These are phyloP conservation scores for Ceratosolen solmsi DNA, from an alignment of 1,140 invertebrate genomes.

Conservation along the genomic window DNA sequence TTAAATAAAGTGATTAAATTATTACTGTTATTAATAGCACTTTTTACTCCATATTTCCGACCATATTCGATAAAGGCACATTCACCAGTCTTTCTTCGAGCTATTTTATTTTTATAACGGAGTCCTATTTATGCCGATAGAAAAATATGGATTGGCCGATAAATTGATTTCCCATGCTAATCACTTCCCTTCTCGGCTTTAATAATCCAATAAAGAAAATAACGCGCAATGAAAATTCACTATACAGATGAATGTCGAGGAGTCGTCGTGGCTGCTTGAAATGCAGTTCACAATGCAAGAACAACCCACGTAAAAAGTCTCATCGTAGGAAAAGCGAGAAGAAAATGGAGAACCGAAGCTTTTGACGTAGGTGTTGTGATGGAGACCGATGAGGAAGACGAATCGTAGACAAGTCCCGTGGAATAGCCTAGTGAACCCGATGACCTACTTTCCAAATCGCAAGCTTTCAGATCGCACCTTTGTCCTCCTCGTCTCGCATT, in stretches of 20 bases:
- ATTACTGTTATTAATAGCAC: too few species aligned
- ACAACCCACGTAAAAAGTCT: constrained; percentile 6
- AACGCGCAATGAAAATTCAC: background rate
- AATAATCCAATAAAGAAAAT: constrained; percentile 4
- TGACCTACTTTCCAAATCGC: constrained; percentile 28
- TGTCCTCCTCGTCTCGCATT: constrained; percentile 21
- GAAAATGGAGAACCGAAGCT: background rate
- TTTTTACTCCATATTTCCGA: too few species aligned
- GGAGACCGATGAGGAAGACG: constrained; percentile 22
- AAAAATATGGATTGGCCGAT: background rate
- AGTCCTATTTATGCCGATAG: background rate
- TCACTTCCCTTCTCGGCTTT: background rate
- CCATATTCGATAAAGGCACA: too few species aligned
- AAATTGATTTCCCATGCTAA: background rate
- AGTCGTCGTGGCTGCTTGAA: background rate
- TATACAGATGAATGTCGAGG: background rate
- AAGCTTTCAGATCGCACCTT: background rate
- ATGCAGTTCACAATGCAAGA: constrained; percentile 16
- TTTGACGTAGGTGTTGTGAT: constrained; percentile 40
- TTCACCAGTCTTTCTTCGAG: too few species aligned
- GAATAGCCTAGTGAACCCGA: constrained; percentile 24
- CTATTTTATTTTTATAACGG: too few species aligned
- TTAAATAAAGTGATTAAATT: too few species aligned
- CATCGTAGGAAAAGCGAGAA: background rate
- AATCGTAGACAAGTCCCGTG: background rate